These are phyloP conservation scores for Pollenia griseotomentosa DNA, from an alignment of 2,888 invertebrate genomes.

Conservation along the genomic window DNA sequence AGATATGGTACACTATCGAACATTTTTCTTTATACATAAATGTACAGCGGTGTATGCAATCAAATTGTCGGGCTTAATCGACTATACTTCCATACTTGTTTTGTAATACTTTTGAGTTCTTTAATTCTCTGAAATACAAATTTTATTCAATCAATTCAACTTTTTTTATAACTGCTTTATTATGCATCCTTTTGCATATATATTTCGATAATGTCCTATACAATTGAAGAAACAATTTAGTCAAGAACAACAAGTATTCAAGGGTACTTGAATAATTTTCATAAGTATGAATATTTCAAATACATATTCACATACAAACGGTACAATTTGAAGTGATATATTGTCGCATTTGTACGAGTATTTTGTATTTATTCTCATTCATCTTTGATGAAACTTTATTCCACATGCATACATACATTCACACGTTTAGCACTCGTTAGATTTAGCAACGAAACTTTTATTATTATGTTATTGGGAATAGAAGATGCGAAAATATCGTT, in stretches of 20 bases:
- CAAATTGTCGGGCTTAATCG: too few species aligned
- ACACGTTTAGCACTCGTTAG: constrained; percentile 17
- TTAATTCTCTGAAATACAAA: constrained; percentile 11
- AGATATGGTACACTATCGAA: too few species aligned
- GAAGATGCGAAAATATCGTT: constrained; percentile 4
- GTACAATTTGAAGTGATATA: constrained; percentile 56
- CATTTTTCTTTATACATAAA: too few species aligned
- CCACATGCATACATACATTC: constrained; percentile 14
- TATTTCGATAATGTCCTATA: constrained; percentile 27
- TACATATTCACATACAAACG: background rate
- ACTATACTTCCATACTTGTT: background rate
- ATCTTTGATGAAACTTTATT: constrained; percentile 19
- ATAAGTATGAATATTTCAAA: constrained; percentile 59
- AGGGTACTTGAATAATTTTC: constrained; percentile 63
- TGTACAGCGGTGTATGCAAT: too few species aligned
- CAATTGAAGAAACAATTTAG: constrained; percentile 59
- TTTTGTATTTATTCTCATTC: constrained; percentile 27
- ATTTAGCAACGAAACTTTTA: background rate
- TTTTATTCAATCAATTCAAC: constrained; percentile 21
- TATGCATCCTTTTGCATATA: constrained; percentile 26
- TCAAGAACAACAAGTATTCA: constrained; percentile 57
- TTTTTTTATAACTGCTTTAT: background rate
- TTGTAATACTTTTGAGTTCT: background rate
- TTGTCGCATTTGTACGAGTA: constrained; percentile 66
- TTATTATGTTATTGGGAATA: constrained; percentile 20